Conservation (phyloP, 2,797 vertebrate species). For the Buphagus erythrorhynchus region DNA sequence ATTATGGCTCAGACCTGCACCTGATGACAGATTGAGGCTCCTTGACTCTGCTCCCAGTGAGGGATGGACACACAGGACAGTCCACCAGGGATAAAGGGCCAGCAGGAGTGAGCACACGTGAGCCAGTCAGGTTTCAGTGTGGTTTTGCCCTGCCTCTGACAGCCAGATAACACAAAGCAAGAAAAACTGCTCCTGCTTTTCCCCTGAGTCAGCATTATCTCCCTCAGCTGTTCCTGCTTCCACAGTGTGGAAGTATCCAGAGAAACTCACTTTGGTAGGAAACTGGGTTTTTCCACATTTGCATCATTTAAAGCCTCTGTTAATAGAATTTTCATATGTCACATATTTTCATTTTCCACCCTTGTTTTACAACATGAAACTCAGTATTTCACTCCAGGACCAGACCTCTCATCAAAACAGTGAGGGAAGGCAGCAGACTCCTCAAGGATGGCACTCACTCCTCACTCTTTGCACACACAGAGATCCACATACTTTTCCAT, state of each 20-base stretch:
- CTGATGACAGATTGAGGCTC: background rate
- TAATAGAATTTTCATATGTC: background rate
- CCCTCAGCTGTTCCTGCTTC: background rate
- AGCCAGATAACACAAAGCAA: background rate
- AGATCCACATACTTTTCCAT: background rate
- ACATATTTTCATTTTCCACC: background rate
- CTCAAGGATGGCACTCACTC: rapidly evolving
- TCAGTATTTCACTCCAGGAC: background rate
- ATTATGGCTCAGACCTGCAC: background rate
- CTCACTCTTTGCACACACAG: background rate
- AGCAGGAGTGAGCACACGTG: background rate
- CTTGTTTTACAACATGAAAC: background rate
- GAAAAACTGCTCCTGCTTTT: conserved; percentile 11
- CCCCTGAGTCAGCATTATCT: background rate
- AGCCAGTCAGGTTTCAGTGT: background rate
- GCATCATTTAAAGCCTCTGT: background rate
- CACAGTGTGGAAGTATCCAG: background rate
- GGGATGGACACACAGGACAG: background rate
- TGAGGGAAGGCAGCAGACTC: background rate
- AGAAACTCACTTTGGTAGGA: background rate
- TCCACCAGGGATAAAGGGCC: background rate
- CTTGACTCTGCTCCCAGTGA: background rate
- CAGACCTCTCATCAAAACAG: background rate
- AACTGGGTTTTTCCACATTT: background rate
- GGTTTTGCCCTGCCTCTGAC: background rate